Percentiles rank a stretch among this genome's conserved stretches.
Conservation (phyloP, 1,140 invertebrate species). For the Scaptomyza pallida region DNA sequence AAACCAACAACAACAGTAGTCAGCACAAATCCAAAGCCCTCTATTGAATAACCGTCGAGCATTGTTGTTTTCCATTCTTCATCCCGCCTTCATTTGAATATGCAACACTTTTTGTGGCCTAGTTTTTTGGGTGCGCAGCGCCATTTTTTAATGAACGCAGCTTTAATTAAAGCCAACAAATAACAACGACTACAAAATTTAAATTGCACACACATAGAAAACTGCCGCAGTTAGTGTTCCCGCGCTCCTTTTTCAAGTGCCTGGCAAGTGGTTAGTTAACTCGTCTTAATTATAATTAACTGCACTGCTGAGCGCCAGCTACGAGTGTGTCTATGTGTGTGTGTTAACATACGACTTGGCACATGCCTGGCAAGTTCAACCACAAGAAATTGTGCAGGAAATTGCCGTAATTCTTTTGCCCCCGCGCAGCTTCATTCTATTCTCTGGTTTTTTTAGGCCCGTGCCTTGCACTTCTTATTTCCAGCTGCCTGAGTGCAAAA, state of each 20-base stretch:
- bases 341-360: conserved; percentile 18
- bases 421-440: not conserved
- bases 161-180: conserved; percentile 62
- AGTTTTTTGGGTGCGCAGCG: conserved; percentile 48
- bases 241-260: conserved; percentile 36
- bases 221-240: conserved; percentile 21
- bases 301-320: conserved; percentile 58
- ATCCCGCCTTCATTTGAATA: conserved; percentile 51
- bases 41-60: conserved; percentile 61
- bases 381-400: conserved; percentile 72
- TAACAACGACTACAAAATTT: conserved; percentile 56
- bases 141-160: conserved; percentile 68
- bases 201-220: conserved; percentile 33
- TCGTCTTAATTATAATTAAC: conserved; percentile 84
- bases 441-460: conserved; percentile 55
- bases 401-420: conserved; percentile 57
- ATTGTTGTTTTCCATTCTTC: not conserved
- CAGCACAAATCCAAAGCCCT: conserved; percentile 38
- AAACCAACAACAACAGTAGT: conserved; percentile 6
- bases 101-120: conserved; percentile 76
- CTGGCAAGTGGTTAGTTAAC: conserved; percentile 80
- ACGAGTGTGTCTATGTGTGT: conserved; percentile 6
- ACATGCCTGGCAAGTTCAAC: conserved; percentile 65
- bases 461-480: conserved; percentile 59
- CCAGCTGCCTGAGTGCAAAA: conserved; percentile 73